phyloP scores from a whole-genome alignment of 2,113 vertebrate genomes.

The Sceloporus tristichus region DNA sequence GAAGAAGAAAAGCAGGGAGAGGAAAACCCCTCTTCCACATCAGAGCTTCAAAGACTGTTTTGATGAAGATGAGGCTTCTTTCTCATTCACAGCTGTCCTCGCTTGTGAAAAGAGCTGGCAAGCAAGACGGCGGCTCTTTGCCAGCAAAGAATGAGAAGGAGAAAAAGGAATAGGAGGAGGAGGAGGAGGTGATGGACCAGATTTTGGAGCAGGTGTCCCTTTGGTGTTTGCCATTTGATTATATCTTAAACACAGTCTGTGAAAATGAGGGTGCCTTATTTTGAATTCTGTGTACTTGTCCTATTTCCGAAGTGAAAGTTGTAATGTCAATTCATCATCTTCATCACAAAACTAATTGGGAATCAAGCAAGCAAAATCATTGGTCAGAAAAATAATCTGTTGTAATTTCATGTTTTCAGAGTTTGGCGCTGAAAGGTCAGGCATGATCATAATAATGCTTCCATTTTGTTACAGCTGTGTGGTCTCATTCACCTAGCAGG shows the following conservation, averaged over 20 bases:
- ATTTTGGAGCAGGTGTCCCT: constrained; percentile 67
- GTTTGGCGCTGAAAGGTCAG: neutral
- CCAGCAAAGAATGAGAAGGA: constrained; percentile 57
- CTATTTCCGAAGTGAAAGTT: constrained; percentile 64
- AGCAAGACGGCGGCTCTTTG: constrained; percentile 44
- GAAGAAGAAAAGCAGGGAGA: constrained; percentile 52
- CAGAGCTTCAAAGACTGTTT: constrained; percentile 74
- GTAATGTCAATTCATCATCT: neutral
- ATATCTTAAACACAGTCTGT: constrained; percentile 53
- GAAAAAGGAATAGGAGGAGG: constrained; percentile 39
- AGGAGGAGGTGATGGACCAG: constrained; percentile 44
- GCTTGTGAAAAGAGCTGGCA: constrained; percentile 51
- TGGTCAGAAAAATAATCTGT: constrained; percentile 44
- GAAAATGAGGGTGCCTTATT: constrained; percentile 55
- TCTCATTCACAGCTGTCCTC: constrained; percentile 68
- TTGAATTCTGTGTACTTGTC: constrained; percentile 28
- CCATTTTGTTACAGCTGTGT: neutral
- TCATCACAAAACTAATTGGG: constrained; percentile 35
- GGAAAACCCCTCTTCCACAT: constrained; percentile 57
- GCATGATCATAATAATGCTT: neutral
- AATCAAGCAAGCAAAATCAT: constrained; percentile 36
- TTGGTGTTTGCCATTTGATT: constrained; percentile 53
- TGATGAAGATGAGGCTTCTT: constrained; percentile 71
- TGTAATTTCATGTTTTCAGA: constrained; percentile 4
- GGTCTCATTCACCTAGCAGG: neutral